These are phyloP conservation scores for Thysanoteuthis rhombus DNA, from an alignment of 2,888 invertebrate genomes.

Conservation along the genomic window DNA sequence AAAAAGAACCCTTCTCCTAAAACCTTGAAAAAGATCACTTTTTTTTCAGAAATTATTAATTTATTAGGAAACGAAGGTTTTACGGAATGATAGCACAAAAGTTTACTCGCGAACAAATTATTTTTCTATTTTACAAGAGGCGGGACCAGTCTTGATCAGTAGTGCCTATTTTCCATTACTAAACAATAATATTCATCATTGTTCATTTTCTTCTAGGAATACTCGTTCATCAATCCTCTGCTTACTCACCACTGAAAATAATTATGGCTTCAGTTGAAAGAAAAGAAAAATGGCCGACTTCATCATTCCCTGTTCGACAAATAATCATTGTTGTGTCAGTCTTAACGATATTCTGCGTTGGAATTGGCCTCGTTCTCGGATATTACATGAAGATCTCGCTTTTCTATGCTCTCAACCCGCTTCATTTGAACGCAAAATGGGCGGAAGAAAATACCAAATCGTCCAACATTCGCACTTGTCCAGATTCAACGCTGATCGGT, in stretches of 20 bases:
- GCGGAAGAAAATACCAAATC: too few relatives aligned
- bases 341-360: background rate
- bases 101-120: too few relatives aligned
- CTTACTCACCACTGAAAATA: background rate
- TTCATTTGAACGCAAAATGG: background rate
- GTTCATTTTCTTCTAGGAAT: background rate
- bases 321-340: background rate
- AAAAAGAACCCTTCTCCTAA: too few relatives aligned
- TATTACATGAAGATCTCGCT: constrained; percentile 24
- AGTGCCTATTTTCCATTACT: too few relatives aligned
- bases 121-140: too few relatives aligned
- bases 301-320: background rate
- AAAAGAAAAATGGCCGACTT: background rate
- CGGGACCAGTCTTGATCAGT: too few relatives aligned
- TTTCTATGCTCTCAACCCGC: background rate
- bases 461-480: background rate
- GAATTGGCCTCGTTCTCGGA: background rate
- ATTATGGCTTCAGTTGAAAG: background rate
- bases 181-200: too few relatives aligned
- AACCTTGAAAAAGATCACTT: too few relatives aligned
- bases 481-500: background rate
- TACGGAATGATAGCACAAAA: too few relatives aligned
- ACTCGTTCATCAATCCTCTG: background rate
- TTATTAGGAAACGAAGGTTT: too few relatives aligned
- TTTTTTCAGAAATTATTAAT: too few relatives aligned